Percentiles rank a stretch among this genome's conserved stretches.
These are phyloP conservation scores for Melanotaenia maccullochi DNA, from an alignment of 2,797 vertebrate genomes.

Conservation along the genomic window DNA sequence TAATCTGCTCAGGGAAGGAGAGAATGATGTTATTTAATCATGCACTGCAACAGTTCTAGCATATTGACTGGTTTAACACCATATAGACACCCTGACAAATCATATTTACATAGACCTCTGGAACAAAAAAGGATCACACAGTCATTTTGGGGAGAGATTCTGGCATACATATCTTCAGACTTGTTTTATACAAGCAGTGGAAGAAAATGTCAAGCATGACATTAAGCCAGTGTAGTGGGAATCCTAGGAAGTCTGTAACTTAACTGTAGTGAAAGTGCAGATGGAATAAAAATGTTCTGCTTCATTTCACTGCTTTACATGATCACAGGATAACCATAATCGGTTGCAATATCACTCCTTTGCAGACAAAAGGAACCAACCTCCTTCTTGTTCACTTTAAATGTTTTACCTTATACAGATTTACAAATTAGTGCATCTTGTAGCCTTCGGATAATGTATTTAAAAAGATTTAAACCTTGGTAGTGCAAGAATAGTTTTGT, in stretches of 20 bases:
- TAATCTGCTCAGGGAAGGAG: constrained; percentile 39
- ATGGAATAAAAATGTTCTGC: constrained; percentile 11
- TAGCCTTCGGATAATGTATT: constrained; percentile 17
- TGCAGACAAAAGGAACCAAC: constrained; percentile 11
- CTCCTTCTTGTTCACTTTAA: constrained; percentile 15
- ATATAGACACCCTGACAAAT: constrained; percentile 39
- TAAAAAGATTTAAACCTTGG: constrained; percentile 30
- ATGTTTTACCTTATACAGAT: constrained; percentile 21
- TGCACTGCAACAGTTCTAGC: constrained; percentile 40
- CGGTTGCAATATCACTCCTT: constrained; percentile 14
- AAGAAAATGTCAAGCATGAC: constrained; percentile 25
- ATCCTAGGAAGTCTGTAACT: constrained; percentile 11
- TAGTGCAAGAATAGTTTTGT: constrained; percentile 52
- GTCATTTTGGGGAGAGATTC: constrained; percentile 14
- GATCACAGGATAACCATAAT: constrained; percentile 1
- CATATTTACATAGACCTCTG: constrained; percentile 65
- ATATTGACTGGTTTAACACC: constrained; percentile 51
- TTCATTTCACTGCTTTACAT: constrained; percentile 7
- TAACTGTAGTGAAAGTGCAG: constrained; percentile 8
- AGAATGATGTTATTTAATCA: constrained; percentile 54
- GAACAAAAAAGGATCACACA: constrained; percentile 10
- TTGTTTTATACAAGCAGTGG: constrained; percentile 6
- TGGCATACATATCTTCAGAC: constrained; percentile 22
- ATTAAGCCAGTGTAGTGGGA: constrained; percentile 16
- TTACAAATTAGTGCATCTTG: constrained; percentile 50